Evolutionary conservation across 2,888 invertebrate species (phyloP).

Genomic region (Stenotaenia linearis): DNA sequence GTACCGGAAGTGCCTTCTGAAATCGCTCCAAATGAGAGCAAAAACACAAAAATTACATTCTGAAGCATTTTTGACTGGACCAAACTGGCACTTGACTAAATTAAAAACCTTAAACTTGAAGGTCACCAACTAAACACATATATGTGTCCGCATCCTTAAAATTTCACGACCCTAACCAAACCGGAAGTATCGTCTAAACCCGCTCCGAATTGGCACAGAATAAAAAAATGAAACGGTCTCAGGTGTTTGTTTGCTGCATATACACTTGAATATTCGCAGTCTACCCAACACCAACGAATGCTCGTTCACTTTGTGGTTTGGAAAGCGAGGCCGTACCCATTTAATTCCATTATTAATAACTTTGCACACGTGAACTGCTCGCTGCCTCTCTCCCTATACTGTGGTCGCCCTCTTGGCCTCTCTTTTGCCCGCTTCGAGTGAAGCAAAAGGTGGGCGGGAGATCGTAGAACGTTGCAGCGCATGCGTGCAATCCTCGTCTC

Average conservation of each 20-base stretch:
- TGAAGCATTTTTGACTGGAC: too few species aligned
- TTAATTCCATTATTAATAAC: background rate
- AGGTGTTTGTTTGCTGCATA: background rate
- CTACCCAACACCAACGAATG: background rate
- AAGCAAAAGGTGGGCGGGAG: background rate
- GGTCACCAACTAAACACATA: too few species aligned
- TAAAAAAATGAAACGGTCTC: background rate
- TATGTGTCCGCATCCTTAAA: too few species aligned
- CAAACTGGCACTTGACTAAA: too few species aligned
- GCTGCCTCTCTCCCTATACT: background rate
- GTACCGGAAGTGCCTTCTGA: too few species aligned
- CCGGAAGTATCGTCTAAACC: too few species aligned
- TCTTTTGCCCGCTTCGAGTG: background rate
- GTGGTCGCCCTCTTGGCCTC: background rate
- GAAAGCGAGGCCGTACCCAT: background rate
- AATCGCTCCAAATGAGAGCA: too few species aligned
- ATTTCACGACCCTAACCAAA: too few species aligned
- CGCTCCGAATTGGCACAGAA: too few species aligned
- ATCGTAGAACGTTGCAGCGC: background rate
- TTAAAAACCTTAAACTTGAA: too few species aligned
- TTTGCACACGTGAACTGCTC: background rate
- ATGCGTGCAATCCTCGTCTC: background rate
- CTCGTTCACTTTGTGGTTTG: background rate
- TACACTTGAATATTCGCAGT: background rate
- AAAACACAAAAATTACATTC: too few species aligned